These are phyloP conservation scores for Ginglymostoma cirratum DNA, from an alignment of 2,113 vertebrate genomes.

Conservation along the genomic window DNA sequence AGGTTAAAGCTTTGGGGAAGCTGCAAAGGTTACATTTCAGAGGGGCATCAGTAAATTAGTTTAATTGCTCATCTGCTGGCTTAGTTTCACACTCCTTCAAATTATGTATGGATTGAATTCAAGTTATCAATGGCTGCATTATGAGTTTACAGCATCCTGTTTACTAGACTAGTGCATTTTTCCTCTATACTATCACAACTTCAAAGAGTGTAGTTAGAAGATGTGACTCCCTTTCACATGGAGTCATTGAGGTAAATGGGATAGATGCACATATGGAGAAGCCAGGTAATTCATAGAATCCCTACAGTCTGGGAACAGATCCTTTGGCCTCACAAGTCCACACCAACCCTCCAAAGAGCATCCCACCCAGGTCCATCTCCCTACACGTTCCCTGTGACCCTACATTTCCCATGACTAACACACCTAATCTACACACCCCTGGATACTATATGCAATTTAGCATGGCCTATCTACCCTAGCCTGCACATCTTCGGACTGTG, in stretches of 20 bases:
- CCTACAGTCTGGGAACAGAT: too few relatives aligned
- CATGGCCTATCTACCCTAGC: too few relatives aligned
- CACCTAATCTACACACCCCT: too few relatives aligned
- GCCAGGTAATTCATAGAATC: not conserved
- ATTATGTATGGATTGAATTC: not conserved
- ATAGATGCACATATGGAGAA: not conserved
- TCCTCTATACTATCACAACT: not conserved
- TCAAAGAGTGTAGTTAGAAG: not conserved
- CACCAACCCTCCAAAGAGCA: too few relatives aligned
- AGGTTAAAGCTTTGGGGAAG: not conserved
- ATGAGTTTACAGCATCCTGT: not conserved
- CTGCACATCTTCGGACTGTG: too few relatives aligned
- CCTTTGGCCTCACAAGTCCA: too few relatives aligned
- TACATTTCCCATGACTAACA: too few relatives aligned
- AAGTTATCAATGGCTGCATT: not conserved
- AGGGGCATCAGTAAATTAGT: not conserved
- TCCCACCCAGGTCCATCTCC: too few relatives aligned
- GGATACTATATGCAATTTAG: too few relatives aligned
- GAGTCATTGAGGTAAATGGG: too few relatives aligned
- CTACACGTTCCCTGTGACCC: too few relatives aligned
- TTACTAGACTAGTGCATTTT: not conserved
- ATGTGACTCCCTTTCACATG: not conserved
- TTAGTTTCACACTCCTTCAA: not conserved
- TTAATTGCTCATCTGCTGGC: not conserved
- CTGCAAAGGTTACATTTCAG: not conserved